A percentile compares a stretch with the other conserved stretches of the same genome.
Evolutionary conservation across 2,888 invertebrate species (phyloP).

Genomic region (Phaonia tiefii): DNA sequence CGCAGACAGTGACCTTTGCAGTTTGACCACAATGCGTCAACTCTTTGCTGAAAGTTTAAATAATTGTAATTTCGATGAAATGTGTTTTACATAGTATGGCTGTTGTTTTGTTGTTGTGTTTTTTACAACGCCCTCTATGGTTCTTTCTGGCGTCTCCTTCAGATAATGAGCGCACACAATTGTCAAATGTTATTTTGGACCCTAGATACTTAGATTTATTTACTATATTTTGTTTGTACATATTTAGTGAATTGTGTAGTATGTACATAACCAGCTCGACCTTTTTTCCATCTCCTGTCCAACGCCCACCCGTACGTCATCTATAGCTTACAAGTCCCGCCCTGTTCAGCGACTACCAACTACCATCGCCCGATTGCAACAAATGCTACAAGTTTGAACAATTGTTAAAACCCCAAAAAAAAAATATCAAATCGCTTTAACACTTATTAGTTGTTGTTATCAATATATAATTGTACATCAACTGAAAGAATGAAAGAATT

Average conservation of each 20-base stretch:
- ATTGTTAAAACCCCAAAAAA: constrained; percentile 4
- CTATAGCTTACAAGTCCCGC: constrained; percentile 2
- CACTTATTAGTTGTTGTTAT: constrained; percentile 19
- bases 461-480: constrained; percentile 32
- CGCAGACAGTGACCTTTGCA: constrained; percentile 83
- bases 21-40: constrained; percentile 82
- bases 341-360: constrained; percentile 51
- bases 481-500: constrained; percentile 20
- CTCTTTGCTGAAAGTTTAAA: constrained; percentile 84
- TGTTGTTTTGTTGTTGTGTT: background rate
- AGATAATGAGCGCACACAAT: constrained; percentile 49
- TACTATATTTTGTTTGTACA: constrained; percentile 56
- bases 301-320: constrained; percentile 22
- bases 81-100: constrained; percentile 82
- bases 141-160: constrained; percentile 28
- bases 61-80: constrained; percentile 85
- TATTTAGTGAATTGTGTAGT: constrained; percentile 32
- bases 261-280: constrained; percentile 1
- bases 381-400: constrained; percentile 17
- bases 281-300: background rate
- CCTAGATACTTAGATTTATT: constrained; percentile 32
- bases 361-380: constrained; percentile 4
- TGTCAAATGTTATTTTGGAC: constrained; percentile 61
- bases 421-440: constrained; percentile 43
- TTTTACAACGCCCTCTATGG: constrained; percentile 10